phyloP scores from a whole-genome alignment of 2,113 vertebrate genomes.

The Clarias magur region DNA sequence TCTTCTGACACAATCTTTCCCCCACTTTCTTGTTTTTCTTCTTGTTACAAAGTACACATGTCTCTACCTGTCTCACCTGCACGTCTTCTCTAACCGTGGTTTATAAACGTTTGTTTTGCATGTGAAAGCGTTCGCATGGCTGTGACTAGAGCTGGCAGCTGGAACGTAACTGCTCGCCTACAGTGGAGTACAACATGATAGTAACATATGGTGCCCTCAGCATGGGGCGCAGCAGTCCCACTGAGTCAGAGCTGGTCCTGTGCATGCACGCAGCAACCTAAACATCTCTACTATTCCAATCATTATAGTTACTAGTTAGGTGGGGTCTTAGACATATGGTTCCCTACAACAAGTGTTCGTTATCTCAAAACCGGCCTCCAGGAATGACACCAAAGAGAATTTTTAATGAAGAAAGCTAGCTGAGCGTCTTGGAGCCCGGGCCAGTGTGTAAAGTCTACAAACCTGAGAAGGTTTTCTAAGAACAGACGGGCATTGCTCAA shows the following conservation, averaged over 20 bases:
- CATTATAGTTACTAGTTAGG: constrained; percentile 16
- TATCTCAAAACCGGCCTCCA: neutral
- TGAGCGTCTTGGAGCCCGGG: neutral
- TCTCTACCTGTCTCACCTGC: neutral
- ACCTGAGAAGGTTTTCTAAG: constrained; percentile 91
- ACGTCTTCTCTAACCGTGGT: constrained; percentile 24
- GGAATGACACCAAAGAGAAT: neutral
- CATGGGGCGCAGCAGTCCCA: constrained; percentile 48
- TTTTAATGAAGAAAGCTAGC: neutral
- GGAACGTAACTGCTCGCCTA: constrained; percentile 45
- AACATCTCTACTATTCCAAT: constrained; percentile 13
- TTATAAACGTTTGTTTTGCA: constrained; percentile 37
- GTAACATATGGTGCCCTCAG: constrained; percentile 56
- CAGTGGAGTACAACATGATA: constrained; percentile 46
- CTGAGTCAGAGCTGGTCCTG: constrained; percentile 41
- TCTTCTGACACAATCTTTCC: neutral
- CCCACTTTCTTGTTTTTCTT: neutral
- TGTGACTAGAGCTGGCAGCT: constrained; percentile 45
- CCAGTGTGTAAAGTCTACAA: constrained; percentile 57
- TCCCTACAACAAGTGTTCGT: constrained; percentile 13
- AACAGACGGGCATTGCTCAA: constrained; percentile 89
- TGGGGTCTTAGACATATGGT: constrained; percentile 16
- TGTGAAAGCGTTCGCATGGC: constrained; percentile 17
- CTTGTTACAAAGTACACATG: neutral
- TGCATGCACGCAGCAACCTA: constrained; percentile 39